These are phyloP conservation scores for Holacanthella duospinosa DNA, from an alignment of 2,888 invertebrate genomes.

Conservation along the genomic window DNA sequence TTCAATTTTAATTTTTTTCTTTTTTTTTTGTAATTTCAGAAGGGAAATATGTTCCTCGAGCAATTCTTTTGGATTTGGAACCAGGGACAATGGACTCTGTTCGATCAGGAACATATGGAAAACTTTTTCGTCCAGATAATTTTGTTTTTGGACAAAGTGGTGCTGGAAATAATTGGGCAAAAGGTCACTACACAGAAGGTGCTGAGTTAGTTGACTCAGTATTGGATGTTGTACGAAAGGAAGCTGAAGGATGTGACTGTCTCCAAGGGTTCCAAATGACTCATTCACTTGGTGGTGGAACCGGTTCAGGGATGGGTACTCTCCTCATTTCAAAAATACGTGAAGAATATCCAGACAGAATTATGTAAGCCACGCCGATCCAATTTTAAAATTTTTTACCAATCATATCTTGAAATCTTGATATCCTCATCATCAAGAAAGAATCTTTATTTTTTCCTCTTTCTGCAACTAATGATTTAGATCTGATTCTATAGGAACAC, in stretches of 20 bases:
- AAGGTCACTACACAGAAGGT: conserved; percentile 55
- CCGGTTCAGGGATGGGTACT: conserved; percentile 42
- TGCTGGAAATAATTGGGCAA: conserved; percentile 51
- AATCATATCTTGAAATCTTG: too few species aligned
- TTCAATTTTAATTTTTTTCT: conserved; percentile 26
- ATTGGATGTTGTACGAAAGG: conserved; percentile 29
- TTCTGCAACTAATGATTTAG: too few species aligned
- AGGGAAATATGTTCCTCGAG: conserved; percentile 87
- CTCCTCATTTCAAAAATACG: conserved; percentile 1
- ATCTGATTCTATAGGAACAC: too few species aligned
- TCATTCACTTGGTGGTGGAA: conserved; percentile 50
- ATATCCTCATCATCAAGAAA: too few species aligned
- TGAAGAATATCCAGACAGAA: conserved; percentile 48
- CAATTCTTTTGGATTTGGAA: conserved; percentile 86
- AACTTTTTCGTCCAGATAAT: conserved; percentile 58
- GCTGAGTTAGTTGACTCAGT: conserved; percentile 45
- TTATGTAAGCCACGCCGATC: too few species aligned
- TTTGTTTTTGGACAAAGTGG: conserved; percentile 52
- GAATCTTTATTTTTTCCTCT: too few species aligned
- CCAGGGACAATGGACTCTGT: conserved; percentile 97
- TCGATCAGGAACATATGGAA: conserved; percentile 76
- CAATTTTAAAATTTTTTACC: too few species aligned
- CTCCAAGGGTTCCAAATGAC: conserved; percentile 45
- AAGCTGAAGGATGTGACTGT: conserved; percentile 25
- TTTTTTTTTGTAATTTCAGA: conserved; percentile 42